phyloP scores from a whole-genome alignment of 2,888 invertebrate genomes.

The Agriotes lineatus region DNA sequence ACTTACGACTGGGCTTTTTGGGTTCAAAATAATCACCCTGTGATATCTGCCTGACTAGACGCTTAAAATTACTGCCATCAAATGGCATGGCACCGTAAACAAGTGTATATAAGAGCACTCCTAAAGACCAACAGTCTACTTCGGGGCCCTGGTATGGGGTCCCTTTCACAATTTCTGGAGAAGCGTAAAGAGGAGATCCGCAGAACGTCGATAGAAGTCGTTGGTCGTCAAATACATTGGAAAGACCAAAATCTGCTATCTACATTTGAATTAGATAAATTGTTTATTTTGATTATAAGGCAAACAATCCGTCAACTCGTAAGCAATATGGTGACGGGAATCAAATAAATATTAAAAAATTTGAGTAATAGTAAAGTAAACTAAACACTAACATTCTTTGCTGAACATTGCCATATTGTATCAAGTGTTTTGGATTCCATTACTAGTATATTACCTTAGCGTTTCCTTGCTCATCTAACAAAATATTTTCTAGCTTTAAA shows the following conservation, averaged over 20 bases:
- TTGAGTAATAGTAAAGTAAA: background rate
- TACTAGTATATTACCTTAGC: conserved; percentile 79
- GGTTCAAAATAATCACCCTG: conserved; percentile 98
- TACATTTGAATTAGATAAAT: conserved; percentile 59
- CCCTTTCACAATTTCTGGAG: conserved; percentile 97
- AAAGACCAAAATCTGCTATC: conserved; percentile 99
- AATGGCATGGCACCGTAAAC: conserved; percentile 99
- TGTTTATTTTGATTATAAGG: background rate
- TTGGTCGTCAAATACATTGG: conserved; percentile 94
- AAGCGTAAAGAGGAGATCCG: conserved; percentile 96
- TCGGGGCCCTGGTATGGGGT: conserved; percentile 98
- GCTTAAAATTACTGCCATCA: conserved; percentile 98
- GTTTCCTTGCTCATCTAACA: conserved; percentile 92
- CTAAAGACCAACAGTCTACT: conserved; percentile 94
- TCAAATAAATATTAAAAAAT: too few species aligned
- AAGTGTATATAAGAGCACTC: conserved; percentile 95
- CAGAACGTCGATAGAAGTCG: conserved; percentile 92
- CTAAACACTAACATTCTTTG: too few species aligned
- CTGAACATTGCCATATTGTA: too few species aligned
- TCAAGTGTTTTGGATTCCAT: background rate
- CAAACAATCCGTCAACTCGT: too few species aligned
- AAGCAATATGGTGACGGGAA: too few species aligned
- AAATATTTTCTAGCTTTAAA: conserved; percentile 94
- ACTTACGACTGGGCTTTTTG: conserved; percentile 89
- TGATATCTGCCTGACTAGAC: conserved; percentile 96